Evolutionary conservation across 2,113 vertebrate species (phyloP).

Genomic region (Cyphotilapia sp.): DNA sequence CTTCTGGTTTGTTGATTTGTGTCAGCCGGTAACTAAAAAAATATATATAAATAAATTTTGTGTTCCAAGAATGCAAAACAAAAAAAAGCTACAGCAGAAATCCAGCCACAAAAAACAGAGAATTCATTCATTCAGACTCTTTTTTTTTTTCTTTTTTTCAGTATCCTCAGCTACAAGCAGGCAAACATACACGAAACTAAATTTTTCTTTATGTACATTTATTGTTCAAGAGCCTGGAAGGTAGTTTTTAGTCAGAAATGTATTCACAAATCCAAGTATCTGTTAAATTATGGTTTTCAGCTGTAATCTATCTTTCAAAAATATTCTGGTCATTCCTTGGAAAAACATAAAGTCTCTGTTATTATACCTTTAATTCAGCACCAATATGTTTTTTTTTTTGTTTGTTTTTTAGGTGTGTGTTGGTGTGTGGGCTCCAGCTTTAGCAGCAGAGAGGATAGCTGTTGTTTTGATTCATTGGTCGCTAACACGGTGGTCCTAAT

Average conservation of each 20-base stretch:
- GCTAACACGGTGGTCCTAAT: conserved; percentile 39
- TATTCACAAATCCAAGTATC: background rate
- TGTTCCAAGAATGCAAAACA: background rate
- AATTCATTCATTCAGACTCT: background rate
- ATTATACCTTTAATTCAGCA: conserved; percentile 10
- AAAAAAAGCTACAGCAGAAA: background rate
- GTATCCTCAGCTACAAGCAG: background rate
- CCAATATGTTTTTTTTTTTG: background rate
- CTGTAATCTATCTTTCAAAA: background rate
- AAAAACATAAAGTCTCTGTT: background rate
- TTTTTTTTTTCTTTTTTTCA: background rate
- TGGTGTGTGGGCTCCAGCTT: background rate
- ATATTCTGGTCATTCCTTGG: background rate
- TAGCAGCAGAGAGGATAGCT: background rate
- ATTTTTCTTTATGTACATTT: background rate
- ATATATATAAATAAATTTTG: background rate
- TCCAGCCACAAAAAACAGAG: background rate
- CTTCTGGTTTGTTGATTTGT: background rate
- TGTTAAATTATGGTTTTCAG: background rate
- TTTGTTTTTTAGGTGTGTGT: background rate
- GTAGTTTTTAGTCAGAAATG: background rate
- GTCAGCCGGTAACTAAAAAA: background rate
- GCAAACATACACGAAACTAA: background rate
- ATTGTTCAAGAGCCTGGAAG: background rate
- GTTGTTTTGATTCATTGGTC: conserved; percentile 45